Base-by-base conservation (phyloP, 2,888 invertebrate genomes). In the Amblyjoppa fuscipennis region DNA sequence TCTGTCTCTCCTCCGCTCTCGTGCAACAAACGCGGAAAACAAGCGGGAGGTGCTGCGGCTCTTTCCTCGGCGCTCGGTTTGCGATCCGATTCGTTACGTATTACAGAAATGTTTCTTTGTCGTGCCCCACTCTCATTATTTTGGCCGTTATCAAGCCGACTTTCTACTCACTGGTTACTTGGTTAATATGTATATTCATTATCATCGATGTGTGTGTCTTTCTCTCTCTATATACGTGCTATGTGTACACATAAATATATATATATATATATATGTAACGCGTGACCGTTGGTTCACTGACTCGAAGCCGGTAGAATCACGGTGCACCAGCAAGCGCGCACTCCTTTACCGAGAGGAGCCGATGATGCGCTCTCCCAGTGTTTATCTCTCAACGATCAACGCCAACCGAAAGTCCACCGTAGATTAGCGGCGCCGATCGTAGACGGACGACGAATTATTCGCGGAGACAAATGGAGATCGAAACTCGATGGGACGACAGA, bases 121-220 rank as follows among this genome's bases (percentile, higher is more conserved):
- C 76, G 61, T 74, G 51, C 34, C 66, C 69, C 76, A 71, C 80
- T 73, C 83, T 81, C 34, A 51, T 11, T 9, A 45, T 53, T 73
- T 49, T 28, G 75, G 28, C 31, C 74, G 71, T 82, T 85, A 87
- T 87, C 87, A 76, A 64, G 64, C 34, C 68, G 80, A 84, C 74
- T 87, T 86, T 87, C 83, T 85, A 83, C 85, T 83, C 81, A 56
- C 25, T 78, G 83, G n/a, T 16, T 64, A 34, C 64, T 34, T 34
- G 31, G 38, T 73, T 81, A 38, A 51, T 81, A 66, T 81, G 20
- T 28, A 16, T 71, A 56, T 51, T 34, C 51, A 59, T 69, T 73
- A 69, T 76, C 16, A 84, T 69, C 28, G 25, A 66, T 56, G 16
- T 16, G 45, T 41, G 41, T 41, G 7, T 41, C 7, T 49, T 0